A percentile compares a stretch with the other conserved stretches of the same genome.
Evolutionary conservation across 1,140 invertebrate genomes (phyloP).

Genomic region (Cephus cinctus): DNA sequence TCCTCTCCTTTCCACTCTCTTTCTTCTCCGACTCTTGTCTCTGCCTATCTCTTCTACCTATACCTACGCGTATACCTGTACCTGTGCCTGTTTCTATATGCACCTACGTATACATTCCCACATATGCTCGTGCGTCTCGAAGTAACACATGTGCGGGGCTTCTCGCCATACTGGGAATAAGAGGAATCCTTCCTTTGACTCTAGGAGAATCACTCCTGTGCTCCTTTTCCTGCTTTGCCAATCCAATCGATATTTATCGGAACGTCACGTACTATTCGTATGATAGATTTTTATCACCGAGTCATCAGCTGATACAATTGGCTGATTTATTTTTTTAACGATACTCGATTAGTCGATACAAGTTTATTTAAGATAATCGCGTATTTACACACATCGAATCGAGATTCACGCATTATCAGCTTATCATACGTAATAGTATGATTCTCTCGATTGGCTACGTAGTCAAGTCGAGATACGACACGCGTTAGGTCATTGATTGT

Average conservation of each 20-base stretch:
- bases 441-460: not conserved
- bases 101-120: not conserved
- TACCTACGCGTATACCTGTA: not conserved
- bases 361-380: not conserved
- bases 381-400: not conserved
- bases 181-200: no score
- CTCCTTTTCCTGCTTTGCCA: no score
- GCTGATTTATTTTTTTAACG: no score
- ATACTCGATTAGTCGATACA: not conserved
- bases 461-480: no score
- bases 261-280: not conserved
- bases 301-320: no score
- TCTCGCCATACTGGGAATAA: no score
- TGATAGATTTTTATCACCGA: no score
- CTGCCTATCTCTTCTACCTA: not conserved
- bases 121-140: not conserved
- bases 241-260: not conserved
- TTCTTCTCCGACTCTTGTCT: no score
- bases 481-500: no score
- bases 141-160: not conserved
- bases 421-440: not conserved
- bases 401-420: not conserved
- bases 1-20: no score
- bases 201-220: no score
- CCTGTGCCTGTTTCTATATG: not conserved